Evolutionary conservation across 2,888 invertebrate species (phyloP).

Genomic region (Stenurella melanura): DNA sequence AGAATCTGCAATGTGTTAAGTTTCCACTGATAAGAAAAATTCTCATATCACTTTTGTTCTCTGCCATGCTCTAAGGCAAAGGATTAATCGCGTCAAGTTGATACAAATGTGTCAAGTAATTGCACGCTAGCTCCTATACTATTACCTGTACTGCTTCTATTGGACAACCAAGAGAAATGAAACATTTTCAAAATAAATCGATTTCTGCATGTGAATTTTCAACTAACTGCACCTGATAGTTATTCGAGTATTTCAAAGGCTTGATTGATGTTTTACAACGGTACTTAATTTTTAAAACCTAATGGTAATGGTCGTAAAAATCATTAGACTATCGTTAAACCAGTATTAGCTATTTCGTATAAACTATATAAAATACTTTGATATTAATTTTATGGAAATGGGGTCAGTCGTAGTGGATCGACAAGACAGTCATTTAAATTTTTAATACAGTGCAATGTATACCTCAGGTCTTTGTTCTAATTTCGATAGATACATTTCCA

Average conservation of each 20-base stretch:
- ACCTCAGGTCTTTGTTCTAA: not conserved
- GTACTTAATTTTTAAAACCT: not conserved
- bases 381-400: constrained; percentile 7
- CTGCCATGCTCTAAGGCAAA: no score
- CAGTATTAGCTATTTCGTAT: not conserved
- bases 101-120: no score
- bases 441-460: constrained; percentile 2
- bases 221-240: no score
- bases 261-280: not conserved
- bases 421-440: constrained; percentile 1
- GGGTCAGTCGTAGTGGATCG: not conserved
- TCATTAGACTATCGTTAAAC: constrained; percentile 1
- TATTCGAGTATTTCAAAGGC: not conserved
- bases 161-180: no score
- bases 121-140: no score
- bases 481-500: not conserved
- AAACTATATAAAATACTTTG: not conserved
- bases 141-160: no score
- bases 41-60: no score
- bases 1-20: no score
- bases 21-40: no score
- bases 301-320: not conserved
- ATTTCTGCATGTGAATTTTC: no score
- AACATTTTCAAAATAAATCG: no score
- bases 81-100: no score